Base-by-base conservation (phyloP, 2,113 vertebrate genomes). In the Nestor notabilis region DNA sequence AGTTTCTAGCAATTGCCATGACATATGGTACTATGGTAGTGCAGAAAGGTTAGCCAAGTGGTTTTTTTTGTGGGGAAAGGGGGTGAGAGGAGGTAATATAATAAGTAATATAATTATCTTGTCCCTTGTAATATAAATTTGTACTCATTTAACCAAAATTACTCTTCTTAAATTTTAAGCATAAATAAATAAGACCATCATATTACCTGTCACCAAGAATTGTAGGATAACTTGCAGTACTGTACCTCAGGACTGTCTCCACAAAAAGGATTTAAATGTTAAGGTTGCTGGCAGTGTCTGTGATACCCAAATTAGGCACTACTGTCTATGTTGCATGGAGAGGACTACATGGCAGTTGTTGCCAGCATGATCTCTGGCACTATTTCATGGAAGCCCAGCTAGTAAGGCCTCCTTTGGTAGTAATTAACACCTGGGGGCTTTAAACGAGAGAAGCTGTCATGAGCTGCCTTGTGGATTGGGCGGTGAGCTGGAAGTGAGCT, bases 301-400 rank as follows among this genome's bases (percentile, higher is more conserved):
- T 12, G 44, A 37, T 58, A 69, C 44, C 41, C 69, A 80, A 77
- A 86, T 74, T 44, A 76, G 24, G 41, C 56, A 35, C 29, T 72
- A 17, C 55, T 74, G 21, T 33, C 49, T 75, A 39, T 43, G 27
- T 41, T 74, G 12, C 47, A 11, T 7, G 37, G 53, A 37, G 37
- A 53, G 7, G 25, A 20, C 35, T 72, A 25, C 14, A 35, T 0
- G 1, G 15, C 37, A 28, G 28, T 70, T 3, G 0, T 7, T 80
- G 78, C 13, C 66, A 93, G 68, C 17, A 4, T 50, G 71, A 39
- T 81, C 53, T 58, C 71, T 89, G 79, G 53, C 58, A 77, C 33
- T 29, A 17, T 41, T 65, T 50, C 33, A 33, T 21, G 46, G 80
- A 89, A 70, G 63, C 7, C 15, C 63, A 60, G 35, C 8, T 58